Percentiles rank a stretch among this genome's conserved stretches.
These are phyloP conservation scores for Abrostola tripartita DNA, from an alignment of 2,888 invertebrate species.

Conservation along the genomic window DNA sequence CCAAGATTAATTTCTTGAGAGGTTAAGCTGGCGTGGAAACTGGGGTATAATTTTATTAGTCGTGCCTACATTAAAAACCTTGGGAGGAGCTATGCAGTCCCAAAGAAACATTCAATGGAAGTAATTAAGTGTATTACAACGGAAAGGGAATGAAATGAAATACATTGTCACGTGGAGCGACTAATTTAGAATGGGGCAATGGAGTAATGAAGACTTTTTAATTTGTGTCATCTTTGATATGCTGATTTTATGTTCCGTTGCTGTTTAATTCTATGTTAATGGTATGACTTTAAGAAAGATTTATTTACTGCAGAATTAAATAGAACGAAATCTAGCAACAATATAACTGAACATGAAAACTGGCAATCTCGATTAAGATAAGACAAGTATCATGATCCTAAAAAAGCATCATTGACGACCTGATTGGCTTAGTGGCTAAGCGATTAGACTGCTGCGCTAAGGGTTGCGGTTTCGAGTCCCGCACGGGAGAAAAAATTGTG, in stretches of 20 bases:
- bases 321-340: not conserved
- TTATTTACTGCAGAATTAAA: not conserved
- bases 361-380: too few relatives aligned
- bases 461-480: too few relatives aligned
- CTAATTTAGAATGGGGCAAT: constrained; percentile 52
- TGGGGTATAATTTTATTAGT: constrained; percentile 41
- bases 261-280: too few relatives aligned
- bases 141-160: constrained; percentile 62
- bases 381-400: too few relatives aligned
- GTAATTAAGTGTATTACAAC: constrained; percentile 70
- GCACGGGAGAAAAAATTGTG: too few relatives aligned
- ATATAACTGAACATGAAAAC: too few relatives aligned
- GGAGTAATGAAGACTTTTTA: constrained; percentile 41
- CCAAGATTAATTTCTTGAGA: constrained; percentile 43
- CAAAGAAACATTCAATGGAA: constrained; percentile 66
- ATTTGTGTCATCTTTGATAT: constrained; percentile 27
- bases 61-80: constrained; percentile 58
- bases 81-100: constrained; percentile 55
- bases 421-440: too few relatives aligned
- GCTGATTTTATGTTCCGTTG: constrained; percentile 33
- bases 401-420: too few relatives aligned
- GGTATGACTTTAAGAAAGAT: constrained; percentile 13
- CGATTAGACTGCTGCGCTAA: too few relatives aligned
- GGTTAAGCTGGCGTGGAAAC: constrained; percentile 48
- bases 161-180: constrained; percentile 60